These are phyloP conservation scores for Clarias gariepinus DNA, from an alignment of 2,113 vertebrate species.

Conservation along the genomic window DNA sequence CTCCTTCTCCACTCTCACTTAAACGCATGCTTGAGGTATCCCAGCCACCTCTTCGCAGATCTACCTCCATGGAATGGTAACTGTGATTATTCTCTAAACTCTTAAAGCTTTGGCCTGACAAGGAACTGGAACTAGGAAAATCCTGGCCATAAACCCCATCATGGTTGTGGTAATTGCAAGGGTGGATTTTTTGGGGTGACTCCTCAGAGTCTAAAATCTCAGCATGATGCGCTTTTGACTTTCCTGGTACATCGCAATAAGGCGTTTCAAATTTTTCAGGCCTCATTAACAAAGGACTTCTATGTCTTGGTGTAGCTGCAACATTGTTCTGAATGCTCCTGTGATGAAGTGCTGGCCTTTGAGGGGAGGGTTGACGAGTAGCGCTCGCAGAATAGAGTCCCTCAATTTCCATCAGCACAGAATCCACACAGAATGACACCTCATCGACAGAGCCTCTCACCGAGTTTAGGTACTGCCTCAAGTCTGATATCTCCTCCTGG, in stretches of 20 bases:
- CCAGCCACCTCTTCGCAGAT: constrained; percentile 53
- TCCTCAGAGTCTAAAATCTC: constrained; percentile 46
- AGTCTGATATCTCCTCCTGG: constrained; percentile 92
- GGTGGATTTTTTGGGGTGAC: constrained; percentile 20
- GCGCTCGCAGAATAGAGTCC: constrained; percentile 76
- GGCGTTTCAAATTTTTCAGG: constrained; percentile 47
- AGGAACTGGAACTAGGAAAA: constrained; percentile 68
- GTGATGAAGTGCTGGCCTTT: constrained; percentile 59
- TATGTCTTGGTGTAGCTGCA: constrained; percentile 48
- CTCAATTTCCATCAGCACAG: constrained; percentile 90
- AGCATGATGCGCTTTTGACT: constrained; percentile 39
- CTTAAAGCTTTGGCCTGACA: constrained; percentile 66
- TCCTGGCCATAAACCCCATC: constrained; percentile 56
- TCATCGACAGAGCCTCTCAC: constrained; percentile 94
- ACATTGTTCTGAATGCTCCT: constrained; percentile 63
- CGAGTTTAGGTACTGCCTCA: constrained; percentile 86
- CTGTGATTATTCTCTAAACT: constrained; percentile 45
- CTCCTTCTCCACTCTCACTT: constrained; percentile 60
- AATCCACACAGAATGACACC: constrained; percentile 92
- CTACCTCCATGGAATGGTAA: constrained; percentile 49
- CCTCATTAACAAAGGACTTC: constrained; percentile 52
- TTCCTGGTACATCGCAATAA: constrained; percentile 20
- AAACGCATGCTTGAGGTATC: constrained; percentile 54
- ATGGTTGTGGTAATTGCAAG: constrained; percentile 47
- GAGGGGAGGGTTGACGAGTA: constrained; percentile 58